Conservation (phyloP, 2,113 vertebrate genomes). For the Python bivittatus region DNA sequence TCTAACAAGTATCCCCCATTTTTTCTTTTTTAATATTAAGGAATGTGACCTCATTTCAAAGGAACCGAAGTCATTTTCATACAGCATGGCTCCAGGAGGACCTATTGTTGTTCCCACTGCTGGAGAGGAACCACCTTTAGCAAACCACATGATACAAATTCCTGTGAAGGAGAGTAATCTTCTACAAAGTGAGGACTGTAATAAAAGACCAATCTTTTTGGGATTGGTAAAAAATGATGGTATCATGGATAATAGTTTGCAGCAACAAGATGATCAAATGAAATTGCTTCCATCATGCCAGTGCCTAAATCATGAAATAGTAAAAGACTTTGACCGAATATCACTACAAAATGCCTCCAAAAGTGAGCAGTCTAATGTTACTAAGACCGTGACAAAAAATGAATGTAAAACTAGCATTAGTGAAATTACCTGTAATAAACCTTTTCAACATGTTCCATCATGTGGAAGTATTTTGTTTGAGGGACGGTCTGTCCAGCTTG, state of each 20-base stretch:
- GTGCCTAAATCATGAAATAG: constrained; percentile 79
- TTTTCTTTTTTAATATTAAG: constrained; percentile 66
- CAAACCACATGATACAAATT: constrained; percentile 53
- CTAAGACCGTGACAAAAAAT: constrained; percentile 54
- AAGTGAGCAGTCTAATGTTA: constrained; percentile 47
- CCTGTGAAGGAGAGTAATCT: constrained; percentile 55
- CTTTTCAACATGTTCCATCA: constrained; percentile 66
- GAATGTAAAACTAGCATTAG: constrained; percentile 58
- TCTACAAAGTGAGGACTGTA: constrained; percentile 63
- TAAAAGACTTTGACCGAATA: constrained; percentile 79
- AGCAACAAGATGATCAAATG: constrained; percentile 60
- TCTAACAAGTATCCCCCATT: background rate
- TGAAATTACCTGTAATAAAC: constrained; percentile 61
- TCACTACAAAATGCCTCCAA: constrained; percentile 69
- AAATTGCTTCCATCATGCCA: constrained; percentile 52
- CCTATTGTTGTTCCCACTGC: constrained; percentile 92
- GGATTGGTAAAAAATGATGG: constrained; percentile 75
- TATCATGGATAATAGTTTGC: constrained; percentile 57
- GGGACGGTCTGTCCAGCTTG: constrained; percentile 74
- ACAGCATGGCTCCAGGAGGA: constrained; percentile 66
- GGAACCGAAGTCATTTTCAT: constrained; percentile 74
- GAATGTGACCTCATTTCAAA: constrained; percentile 81
- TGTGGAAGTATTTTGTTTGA: constrained; percentile 75
- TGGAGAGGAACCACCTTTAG: constrained; percentile 63
- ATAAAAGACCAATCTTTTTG: constrained; percentile 64